Percentiles rank a stretch among this genome's conserved stretches.
Conservation (phyloP, 2,797 vertebrate genomes). For the Helostoma temminkii region DNA sequence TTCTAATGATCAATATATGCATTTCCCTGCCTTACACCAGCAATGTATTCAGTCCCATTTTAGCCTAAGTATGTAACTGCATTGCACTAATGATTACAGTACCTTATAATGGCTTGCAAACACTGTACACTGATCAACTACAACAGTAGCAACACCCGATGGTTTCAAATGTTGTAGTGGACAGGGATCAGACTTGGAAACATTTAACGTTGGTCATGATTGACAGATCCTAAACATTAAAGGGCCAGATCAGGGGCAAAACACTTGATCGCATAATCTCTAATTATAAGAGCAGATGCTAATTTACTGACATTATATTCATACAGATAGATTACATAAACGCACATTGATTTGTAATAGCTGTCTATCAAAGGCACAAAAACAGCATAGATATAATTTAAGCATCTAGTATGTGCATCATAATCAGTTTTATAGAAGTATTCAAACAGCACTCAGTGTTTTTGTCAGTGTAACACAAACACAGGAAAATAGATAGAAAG, state of each 20-base stretch:
- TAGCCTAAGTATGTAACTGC: too few species aligned
- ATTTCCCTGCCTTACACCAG: background rate
- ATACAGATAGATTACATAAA: background rate
- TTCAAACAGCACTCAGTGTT: background rate
- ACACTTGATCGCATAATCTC: too few species aligned
- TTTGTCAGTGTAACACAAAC: conserved; percentile 22
- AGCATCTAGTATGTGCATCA: background rate
- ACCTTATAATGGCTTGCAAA: too few species aligned
- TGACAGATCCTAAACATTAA: too few species aligned
- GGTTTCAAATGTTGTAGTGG: too few species aligned
- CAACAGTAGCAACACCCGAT: too few species aligned
- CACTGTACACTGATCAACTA: too few species aligned
- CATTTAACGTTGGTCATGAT: too few species aligned
- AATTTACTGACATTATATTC: background rate
- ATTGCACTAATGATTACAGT: too few species aligned
- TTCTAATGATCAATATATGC: background rate
- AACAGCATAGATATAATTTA: background rate
- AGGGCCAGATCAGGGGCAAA: too few species aligned
- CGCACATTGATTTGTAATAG: background rate
- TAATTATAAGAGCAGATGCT: background rate
- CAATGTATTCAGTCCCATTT: background rate
- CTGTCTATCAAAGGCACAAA: background rate
- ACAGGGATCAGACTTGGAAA: too few species aligned
- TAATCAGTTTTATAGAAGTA: conserved; percentile 1
- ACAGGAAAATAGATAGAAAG: conserved; percentile 14